Conservation (phyloP, 2,888 invertebrate genomes). For the Agapetus fuscipes region DNA sequence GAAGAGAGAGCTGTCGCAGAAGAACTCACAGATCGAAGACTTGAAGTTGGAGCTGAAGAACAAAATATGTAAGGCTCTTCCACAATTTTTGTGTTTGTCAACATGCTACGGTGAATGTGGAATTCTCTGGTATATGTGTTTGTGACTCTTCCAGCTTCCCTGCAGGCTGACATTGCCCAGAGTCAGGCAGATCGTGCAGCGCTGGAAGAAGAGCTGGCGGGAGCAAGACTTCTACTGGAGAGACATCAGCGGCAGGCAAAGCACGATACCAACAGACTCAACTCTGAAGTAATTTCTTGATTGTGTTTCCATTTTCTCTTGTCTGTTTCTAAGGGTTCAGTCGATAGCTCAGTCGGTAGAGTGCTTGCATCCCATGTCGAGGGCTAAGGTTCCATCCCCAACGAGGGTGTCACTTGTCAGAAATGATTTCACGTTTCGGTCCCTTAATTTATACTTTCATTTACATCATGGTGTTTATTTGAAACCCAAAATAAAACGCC, state of each 20-base stretch:
- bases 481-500: too few relatives aligned
- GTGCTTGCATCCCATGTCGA: too few relatives aligned
- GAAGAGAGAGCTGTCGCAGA: conserved; percentile 67
- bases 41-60: conserved; percentile 69
- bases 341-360: too few relatives aligned
- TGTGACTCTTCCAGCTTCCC: conserved; percentile 42
- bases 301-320: not conserved
- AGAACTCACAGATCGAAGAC: conserved; percentile 66
- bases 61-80: conserved; percentile 50
- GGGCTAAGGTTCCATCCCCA: too few relatives aligned
- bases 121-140: not conserved
- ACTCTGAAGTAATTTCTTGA: conserved; percentile 55
- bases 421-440: too few relatives aligned
- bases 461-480: too few relatives aligned
- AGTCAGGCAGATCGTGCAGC: conserved; percentile 70
- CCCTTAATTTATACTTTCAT: too few relatives aligned
- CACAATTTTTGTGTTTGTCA: not conserved
- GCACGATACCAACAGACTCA: conserved; percentile 64
- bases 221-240: conserved; percentile 56
- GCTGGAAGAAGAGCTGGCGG: conserved; percentile 69
- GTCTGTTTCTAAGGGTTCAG: too few relatives aligned
- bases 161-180: conserved; percentile 69
- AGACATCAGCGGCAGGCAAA: conserved; percentile 65
- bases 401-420: too few relatives aligned
- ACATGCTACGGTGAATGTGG: not conserved